A percentile compares a stretch with the other conserved stretches of the same genome.
Conservation (phyloP, 1,140 invertebrate species). For the Bombus impatiens region DNA sequence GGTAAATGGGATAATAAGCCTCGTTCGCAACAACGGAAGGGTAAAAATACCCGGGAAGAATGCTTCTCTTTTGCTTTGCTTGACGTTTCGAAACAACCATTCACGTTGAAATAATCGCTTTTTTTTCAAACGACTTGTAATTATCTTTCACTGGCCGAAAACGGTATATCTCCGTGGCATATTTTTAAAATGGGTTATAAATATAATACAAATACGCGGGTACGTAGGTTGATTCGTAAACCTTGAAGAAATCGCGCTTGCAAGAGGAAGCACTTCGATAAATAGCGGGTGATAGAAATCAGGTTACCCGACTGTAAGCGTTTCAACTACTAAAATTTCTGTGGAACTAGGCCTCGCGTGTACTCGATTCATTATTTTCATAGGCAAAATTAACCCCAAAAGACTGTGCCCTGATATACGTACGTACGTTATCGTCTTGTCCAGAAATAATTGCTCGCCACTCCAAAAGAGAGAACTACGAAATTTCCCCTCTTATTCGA, state of each 20-base stretch:
- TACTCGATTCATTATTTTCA: slow-evolving; percentile 10
- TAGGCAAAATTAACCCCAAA: slow-evolving; percentile 15
- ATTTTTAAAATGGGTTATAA: too few species aligned
- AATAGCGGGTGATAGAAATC: slow-evolving; percentile 13
- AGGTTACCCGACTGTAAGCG: slow-evolving; percentile 3
- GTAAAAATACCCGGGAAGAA: background rate
- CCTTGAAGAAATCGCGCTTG: background rate
- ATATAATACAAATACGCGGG: too few species aligned
- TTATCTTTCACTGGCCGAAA: background rate
- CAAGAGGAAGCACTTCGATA: background rate
- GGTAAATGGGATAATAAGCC: slow-evolving; percentile 2
- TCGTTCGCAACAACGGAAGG: background rate
- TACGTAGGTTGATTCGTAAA: background rate
- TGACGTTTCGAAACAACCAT: background rate
- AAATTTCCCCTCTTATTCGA: background rate
- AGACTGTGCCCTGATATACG: background rate
- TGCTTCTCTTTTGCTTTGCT: background rate
- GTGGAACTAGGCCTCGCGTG: slow-evolving; percentile 32
- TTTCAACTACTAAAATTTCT: slow-evolving; percentile 12
- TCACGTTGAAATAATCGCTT: background rate
- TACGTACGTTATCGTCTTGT: background rate
- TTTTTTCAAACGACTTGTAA: background rate
- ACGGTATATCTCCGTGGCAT: too few species aligned
- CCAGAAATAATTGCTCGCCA: background rate
- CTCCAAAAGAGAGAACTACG: background rate